Conservation (phyloP, 2,797 vertebrate species). For the Emydoidea blandingii region DNA sequence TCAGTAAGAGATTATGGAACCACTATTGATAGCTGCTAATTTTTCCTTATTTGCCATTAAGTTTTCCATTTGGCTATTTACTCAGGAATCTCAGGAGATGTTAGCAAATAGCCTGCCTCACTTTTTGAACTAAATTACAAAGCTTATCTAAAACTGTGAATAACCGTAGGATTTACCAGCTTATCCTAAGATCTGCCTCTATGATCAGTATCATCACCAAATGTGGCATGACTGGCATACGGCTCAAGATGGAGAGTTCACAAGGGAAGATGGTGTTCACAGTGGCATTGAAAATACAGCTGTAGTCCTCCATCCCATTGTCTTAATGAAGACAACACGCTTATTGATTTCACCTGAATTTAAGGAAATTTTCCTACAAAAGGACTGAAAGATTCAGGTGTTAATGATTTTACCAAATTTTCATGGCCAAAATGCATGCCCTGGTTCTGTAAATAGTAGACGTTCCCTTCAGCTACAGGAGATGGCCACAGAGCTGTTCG, state of each 20-base stretch:
- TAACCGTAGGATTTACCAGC: not conserved
- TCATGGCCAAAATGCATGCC: not conserved
- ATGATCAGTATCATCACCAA: not conserved
- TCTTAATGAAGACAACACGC: not conserved
- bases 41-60: not conserved
- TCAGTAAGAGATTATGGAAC: not conserved
- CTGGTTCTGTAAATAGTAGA: not conserved
- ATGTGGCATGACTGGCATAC: not conserved
- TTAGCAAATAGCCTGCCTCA: not conserved
- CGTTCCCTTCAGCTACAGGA: not conserved
- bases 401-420: not conserved
- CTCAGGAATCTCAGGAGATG: not conserved
- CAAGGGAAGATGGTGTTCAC: not conserved
- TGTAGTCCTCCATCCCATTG: not conserved
- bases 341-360: not conserved
- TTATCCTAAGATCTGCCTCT: not conserved
- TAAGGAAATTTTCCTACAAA: not conserved
- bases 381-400: not conserved
- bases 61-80: not conserved
- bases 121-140: not conserved
- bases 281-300: not conserved
- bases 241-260: not conserved
- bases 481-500: not conserved
- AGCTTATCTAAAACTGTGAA: not conserved
- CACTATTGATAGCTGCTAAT: not conserved